A percentile compares a stretch with the other conserved stretches of the same genome.
These are phyloP conservation scores for Mormyrus hasselquistii DNA, from an alignment of 2,797 vertebrate genomes.

Conservation along the genomic window DNA sequence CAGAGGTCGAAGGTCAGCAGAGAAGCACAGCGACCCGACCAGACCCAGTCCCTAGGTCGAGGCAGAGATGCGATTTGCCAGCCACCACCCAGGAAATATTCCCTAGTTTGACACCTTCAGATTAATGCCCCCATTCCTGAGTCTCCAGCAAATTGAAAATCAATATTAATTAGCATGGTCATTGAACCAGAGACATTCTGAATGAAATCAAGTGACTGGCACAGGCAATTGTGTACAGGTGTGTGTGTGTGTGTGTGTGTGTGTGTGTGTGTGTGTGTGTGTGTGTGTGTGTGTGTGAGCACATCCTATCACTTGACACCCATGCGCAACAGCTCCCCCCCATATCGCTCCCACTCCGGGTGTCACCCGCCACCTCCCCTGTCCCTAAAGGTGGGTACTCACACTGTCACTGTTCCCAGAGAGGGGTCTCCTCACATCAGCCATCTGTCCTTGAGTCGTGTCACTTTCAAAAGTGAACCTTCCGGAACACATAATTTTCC, in stretches of 20 bases:
- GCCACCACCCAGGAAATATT: not conserved
- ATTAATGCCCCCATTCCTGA: not conserved
- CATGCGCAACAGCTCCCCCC: not conserved
- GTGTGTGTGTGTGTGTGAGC: not conserved
- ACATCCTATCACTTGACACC: not conserved
- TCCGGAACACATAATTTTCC: not conserved
- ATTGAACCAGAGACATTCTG: not conserved
- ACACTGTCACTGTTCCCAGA: not conserved
- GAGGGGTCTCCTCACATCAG: not conserved
- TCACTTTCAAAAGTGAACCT: not conserved
- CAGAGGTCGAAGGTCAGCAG: not conserved
- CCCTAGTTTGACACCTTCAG: not conserved
- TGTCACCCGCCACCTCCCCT: not conserved
- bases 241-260: not conserved
- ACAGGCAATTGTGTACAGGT: not conserved
- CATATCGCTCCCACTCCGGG: not conserved
- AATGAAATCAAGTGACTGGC: not conserved
- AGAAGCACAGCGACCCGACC: not conserved
- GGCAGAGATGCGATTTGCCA: not conserved
- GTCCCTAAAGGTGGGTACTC: not conserved
- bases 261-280: not conserved
- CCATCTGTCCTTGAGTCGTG: not conserved
- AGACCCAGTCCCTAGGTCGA: not conserved
- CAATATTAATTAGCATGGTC: conserved; percentile 1
- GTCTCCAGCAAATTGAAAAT: not conserved